Evolutionary conservation across 2,797 vertebrate species (phyloP), one percentile per base, ranked within the genome.

Genomic region (Alcedo atthis): DNA sequence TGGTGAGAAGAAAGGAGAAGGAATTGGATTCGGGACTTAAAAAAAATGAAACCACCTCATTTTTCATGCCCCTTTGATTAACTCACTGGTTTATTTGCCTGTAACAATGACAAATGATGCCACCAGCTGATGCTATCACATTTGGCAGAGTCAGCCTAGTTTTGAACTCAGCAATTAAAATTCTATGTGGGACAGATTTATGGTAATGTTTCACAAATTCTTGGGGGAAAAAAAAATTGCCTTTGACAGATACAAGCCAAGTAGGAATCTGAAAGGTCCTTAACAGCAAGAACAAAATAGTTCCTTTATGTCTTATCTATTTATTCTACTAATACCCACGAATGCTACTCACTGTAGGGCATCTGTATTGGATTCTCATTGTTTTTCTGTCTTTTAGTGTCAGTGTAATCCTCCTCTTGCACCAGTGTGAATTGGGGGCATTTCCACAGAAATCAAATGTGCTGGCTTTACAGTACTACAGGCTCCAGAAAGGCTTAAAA

Each of bases 31-130:
- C 35, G 74, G 76, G 46, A 66, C 59, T 94, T 88, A 13, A 69
- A 77, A 94, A 90, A 57, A 8, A n/a, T 1, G 30, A 94, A 93
- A 51, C 55, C 69, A 83, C 81, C 81, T 94, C 64, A 93, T 95
- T 96, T 96, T 96, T 96, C 94, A 94, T 83, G n/a, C 40, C 73
- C 26, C n/a, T 90, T 90, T 94, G 93, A 95, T 96, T 96, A 95
- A 96, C 93, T 94, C 2, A 0, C 81, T 49, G n/a, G 76, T 93
- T 95, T 95, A 95, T 94, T 87, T 96, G 96, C 81, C 67, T 94
- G 88, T 94, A 95, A 96, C 89, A 92, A 93, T 94, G 95, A 95
- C 90, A 94, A 92, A 96, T 87, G 90, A 94, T 1, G 6, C 84
- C 76, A 93, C 90, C 73, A 93, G 93, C 93, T 96, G 95, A 96